These are phyloP conservation scores for Drosophila kanekoi DNA, from an alignment of 2,888 invertebrate species.

Conservation along the genomic window DNA sequence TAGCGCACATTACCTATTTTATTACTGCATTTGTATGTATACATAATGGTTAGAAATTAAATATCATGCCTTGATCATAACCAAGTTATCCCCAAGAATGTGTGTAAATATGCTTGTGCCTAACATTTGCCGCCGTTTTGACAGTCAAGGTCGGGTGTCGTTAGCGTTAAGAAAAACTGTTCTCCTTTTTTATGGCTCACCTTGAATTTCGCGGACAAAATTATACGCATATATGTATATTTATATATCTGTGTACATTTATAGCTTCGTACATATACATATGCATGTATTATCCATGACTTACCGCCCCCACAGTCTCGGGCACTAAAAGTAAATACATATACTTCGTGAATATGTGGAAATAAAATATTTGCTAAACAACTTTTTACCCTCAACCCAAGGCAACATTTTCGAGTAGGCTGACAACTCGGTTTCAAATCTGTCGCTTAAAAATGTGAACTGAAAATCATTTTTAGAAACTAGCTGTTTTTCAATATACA, in stretches of 20 bases:
- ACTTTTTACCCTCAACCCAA: slow-evolving; percentile 2
- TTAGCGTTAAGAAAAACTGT: slow-evolving; percentile 44
- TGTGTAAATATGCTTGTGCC: slow-evolving; percentile 22
- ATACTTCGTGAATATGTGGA: neutral
- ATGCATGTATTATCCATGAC: slow-evolving; percentile 30
- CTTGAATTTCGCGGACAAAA: slow-evolving; percentile 75
- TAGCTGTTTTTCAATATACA: neutral
- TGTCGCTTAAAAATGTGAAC: no score
- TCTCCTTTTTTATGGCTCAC: slow-evolving; percentile 67
- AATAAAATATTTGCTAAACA: neutral
- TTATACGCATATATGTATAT: slow-evolving; percentile 21
- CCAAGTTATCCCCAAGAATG: slow-evolving; percentile 11
- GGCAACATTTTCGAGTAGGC: neutral
- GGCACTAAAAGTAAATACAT: slow-evolving; percentile 13
- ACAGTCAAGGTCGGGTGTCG: slow-evolving; percentile 70
- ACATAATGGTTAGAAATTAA: slow-evolving; percentile 3
- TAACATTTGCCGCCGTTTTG: slow-evolving; percentile 28
- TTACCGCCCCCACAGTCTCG: slow-evolving; percentile 10
- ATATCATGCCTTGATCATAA: slow-evolving; percentile 10
- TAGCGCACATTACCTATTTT: slow-evolving; percentile 10
- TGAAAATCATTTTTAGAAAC: neutral
- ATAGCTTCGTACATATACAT: slow-evolving; percentile 10
- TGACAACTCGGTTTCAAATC: no score
- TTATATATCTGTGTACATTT: slow-evolving; percentile 24
- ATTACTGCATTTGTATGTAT: slow-evolving; percentile 17